Evolutionary conservation across 1,140 invertebrate genomes (phyloP).

Genomic region (Leptinotarsa texana): DNA sequence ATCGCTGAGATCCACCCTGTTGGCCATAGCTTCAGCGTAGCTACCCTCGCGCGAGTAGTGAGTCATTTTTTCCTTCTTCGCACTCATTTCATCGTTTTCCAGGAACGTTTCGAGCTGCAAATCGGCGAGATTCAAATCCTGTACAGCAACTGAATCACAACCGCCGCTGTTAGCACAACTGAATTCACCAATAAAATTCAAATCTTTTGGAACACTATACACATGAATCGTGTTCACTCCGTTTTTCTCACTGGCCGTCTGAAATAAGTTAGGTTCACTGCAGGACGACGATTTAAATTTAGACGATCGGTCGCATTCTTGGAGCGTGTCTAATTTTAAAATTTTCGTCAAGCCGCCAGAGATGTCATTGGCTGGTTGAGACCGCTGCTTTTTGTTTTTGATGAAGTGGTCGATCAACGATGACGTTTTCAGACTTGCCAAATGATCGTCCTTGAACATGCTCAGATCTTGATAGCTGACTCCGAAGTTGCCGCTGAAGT

Average conservation of each 20-base stretch:
- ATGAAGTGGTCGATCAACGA: conserved; percentile 48
- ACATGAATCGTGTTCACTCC: conserved; percentile 50
- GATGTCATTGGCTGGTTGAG: conserved; percentile 19
- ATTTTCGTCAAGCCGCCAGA: conserved; percentile 26
- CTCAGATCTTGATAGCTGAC: conserved; percentile 53
- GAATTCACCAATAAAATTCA: conserved; percentile 55
- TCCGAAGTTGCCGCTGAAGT: conserved; percentile 49
- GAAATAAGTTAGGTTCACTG: conserved; percentile 57
- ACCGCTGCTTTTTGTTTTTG: conserved; percentile 35
- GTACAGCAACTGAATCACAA: conserved; percentile 51
- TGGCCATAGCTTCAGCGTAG: conserved; percentile 52
- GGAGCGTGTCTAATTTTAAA: conserved; percentile 50
- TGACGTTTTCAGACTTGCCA: conserved; percentile 37
- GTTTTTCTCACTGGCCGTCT: conserved; percentile 28
- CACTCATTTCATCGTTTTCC: conserved; percentile 21
- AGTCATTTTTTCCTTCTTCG: conserved; percentile 28
- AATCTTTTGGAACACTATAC: conserved; percentile 60
- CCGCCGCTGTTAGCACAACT: conserved; percentile 34
- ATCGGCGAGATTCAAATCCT: conserved; percentile 60
- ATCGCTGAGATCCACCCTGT: conserved; percentile 51
- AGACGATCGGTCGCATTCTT: conserved; percentile 45
- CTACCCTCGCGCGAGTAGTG: conserved; percentile 51
- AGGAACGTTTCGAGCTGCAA: conserved; percentile 38
- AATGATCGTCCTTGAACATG: conserved; percentile 44
- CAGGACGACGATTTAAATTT: conserved; percentile 49